These are phyloP conservation scores for Geothlypis trichas DNA, from an alignment of 2,113 vertebrate genomes.

Conservation along the genomic window DNA sequence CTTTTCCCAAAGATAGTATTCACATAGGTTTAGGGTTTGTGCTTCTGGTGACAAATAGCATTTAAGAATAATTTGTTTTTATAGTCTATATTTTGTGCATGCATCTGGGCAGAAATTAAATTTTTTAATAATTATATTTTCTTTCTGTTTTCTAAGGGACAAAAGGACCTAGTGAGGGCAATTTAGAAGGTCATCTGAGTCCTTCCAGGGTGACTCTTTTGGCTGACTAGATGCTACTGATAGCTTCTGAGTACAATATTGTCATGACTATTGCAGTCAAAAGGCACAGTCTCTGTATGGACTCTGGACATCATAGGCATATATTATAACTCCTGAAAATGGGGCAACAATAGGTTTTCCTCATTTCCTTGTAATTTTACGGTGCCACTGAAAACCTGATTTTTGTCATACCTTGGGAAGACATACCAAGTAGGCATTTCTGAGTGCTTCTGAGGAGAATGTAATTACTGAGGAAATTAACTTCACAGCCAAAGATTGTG, in stretches of 20 bases:
- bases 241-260: background rate
- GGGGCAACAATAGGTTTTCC: background rate
- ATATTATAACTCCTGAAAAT: background rate
- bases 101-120: background rate
- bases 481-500: constrained; percentile 67
- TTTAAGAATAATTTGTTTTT: background rate
- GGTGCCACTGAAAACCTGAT: background rate
- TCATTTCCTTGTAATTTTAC: background rate
- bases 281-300: too few relatives aligned
- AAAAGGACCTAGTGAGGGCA: background rate
- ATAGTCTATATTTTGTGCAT: background rate
- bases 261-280: background rate
- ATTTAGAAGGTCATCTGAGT: background rate
- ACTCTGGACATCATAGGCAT: fast-evolving
- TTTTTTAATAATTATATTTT: background rate
- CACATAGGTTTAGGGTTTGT: background rate
- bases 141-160: background rate
- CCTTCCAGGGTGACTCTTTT: background rate
- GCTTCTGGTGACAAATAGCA: background rate
- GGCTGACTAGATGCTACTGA: background rate
- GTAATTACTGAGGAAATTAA: constrained; percentile 76
- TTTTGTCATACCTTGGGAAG: background rate
- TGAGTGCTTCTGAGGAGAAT: constrained; percentile 67
- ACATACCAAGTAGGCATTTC: background rate
- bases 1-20: background rate